These are phyloP conservation scores for Ochropacha duplaris DNA, from an alignment of 2,888 invertebrate species.

Conservation along the genomic window DNA sequence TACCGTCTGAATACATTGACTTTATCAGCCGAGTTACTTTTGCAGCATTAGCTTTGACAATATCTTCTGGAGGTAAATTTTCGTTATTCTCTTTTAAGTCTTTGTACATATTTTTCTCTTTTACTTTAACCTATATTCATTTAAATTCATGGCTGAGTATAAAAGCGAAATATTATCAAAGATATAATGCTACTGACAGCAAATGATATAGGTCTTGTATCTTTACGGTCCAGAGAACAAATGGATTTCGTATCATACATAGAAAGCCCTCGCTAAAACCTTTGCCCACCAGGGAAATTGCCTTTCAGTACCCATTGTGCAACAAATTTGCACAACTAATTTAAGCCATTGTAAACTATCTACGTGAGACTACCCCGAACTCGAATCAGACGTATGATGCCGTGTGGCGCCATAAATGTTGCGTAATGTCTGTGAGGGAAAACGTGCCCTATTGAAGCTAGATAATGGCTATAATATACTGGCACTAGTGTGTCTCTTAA, in stretches of 20 bases:
- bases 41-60: background rate
- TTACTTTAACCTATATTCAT: background rate
- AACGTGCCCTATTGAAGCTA: background rate
- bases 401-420: constrained; percentile 15
- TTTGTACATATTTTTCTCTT: background rate
- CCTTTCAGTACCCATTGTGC: constrained; percentile 23
- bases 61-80: background rate
- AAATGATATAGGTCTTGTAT: background rate
- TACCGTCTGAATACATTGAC: constrained; percentile 3
- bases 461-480: constrained; percentile 16
- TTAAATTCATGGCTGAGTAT: background rate
- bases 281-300: constrained; percentile 7
- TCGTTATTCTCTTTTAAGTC: background rate
- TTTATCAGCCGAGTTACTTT: background rate
- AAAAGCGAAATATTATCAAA: background rate
- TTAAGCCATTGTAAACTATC: constrained; percentile 28
- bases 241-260: background rate
- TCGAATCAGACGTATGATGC: constrained; percentile 28
- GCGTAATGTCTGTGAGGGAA: background rate
- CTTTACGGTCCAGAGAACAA: background rate
- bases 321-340: constrained; percentile 16
- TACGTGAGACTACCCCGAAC: constrained; percentile 31
- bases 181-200: background rate
- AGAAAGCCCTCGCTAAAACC: background rate
- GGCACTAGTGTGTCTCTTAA: constrained; percentile 31